These are phyloP conservation scores for Parus major DNA, from an alignment of 2,113 vertebrate genomes.

Conservation along the genomic window DNA sequence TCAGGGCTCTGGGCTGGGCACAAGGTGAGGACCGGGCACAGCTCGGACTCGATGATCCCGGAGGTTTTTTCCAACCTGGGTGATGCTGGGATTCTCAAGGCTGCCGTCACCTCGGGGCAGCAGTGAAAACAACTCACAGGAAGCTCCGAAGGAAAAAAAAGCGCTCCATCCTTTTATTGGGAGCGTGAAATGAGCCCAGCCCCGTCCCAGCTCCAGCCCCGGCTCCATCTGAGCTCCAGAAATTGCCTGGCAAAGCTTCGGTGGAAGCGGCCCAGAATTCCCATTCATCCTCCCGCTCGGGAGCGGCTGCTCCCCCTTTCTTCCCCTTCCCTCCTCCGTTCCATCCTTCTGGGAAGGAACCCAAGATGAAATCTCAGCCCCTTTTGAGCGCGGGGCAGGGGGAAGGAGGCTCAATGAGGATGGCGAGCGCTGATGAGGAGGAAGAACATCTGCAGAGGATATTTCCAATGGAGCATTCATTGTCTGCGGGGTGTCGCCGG, in stretches of 20 bases:
- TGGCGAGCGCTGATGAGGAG: constrained; percentile 17
- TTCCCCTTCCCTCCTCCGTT: neutral
- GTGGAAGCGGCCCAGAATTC: neutral
- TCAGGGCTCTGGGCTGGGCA: neutral
- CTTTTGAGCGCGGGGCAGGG: neutral
- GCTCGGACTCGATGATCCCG: accelerated
- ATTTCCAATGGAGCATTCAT: neutral
- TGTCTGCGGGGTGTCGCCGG: constrained; percentile 25
- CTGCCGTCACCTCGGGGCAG: neutral
- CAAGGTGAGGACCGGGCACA: neutral
- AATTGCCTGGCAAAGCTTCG: neutral
- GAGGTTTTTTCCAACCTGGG: neutral
- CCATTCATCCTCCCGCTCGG: neutral
- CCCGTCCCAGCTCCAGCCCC: neutral
- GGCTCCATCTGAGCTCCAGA: neutral
- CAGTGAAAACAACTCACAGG: neutral
- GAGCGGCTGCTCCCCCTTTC: neutral
- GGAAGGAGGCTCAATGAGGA: neutral
- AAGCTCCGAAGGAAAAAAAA: neutral
- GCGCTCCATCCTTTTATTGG: accelerated
- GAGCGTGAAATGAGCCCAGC: neutral
- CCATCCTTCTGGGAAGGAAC: neutral
- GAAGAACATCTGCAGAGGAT: constrained; percentile 31
- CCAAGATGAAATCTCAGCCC: neutral
- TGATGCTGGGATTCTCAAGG: neutral